Conservation (phyloP, 1,140 invertebrate genomes). For the Papilio aristodemus region DNA sequence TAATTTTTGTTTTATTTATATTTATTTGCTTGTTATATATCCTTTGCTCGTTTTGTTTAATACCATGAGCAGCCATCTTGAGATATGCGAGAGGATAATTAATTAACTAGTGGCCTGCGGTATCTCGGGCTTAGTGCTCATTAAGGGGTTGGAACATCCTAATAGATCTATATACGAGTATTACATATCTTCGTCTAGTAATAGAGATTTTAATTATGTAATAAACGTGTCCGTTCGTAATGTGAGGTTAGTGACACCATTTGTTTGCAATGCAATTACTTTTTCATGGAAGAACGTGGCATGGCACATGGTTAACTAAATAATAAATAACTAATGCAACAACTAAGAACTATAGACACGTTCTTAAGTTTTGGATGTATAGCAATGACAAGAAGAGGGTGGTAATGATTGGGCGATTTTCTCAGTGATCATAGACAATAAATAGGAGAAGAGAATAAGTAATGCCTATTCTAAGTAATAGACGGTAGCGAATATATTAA, state of each 20-base stretch:
- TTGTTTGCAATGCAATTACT: neutral
- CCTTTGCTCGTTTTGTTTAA: neutral
- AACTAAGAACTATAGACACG: no score
- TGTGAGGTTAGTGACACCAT: neutral
- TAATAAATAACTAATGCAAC: no score
- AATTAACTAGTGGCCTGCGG: neutral
- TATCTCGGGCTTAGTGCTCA: conserved; percentile 11
- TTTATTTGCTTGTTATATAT: neutral
- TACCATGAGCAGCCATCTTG: neutral
- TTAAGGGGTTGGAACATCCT: conserved; percentile 3
- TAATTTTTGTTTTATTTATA: neutral
- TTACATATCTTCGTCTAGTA: conserved; percentile 1
- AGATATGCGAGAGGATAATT: conserved; percentile 5
- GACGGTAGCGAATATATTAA: no score
- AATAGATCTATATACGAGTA: neutral
- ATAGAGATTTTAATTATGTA: neutral
- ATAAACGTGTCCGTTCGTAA: neutral
- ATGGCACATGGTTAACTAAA: neutral
- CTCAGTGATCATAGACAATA: no score
- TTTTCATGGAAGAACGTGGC: neutral
- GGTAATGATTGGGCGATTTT: no score
- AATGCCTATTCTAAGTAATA: no score
- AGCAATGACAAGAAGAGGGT: no score
- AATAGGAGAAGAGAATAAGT: no score
- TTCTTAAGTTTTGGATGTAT: no score